These are phyloP conservation scores for Castor canadensis DNA, from an alignment of 2,113 vertebrate species.

Conservation along the genomic window DNA sequence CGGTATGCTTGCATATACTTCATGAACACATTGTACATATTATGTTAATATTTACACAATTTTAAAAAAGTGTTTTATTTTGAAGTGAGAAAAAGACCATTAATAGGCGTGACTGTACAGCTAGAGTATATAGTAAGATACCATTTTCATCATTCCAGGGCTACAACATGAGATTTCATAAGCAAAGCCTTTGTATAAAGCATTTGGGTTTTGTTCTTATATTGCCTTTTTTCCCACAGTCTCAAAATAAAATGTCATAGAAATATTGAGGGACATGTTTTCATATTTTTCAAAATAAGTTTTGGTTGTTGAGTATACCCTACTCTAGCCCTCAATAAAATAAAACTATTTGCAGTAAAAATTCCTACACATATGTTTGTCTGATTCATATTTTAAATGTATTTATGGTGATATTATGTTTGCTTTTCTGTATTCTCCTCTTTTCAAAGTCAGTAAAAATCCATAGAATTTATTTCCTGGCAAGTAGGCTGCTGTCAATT, in stretches of 20 bases:
- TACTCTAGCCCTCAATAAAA: not conserved
- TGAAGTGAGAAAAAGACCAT: slow-evolving; percentile 56
- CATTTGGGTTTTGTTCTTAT: not conserved
- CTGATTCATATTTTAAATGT: slow-evolving; percentile 49
- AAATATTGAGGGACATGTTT: slow-evolving; percentile 39
- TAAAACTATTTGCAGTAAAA: not conserved
- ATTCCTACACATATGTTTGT: not conserved
- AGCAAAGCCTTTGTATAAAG: slow-evolving; percentile 21
- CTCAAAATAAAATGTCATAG: slow-evolving; percentile 41
- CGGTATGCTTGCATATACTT: slow-evolving; percentile 72
- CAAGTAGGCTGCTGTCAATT: slow-evolving; percentile 56
- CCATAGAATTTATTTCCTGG: slow-evolving; percentile 64
- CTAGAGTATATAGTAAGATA: slow-evolving; percentile 67
- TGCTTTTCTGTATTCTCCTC: not conserved
- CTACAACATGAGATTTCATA: slow-evolving; percentile 52
- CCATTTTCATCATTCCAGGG: slow-evolving; percentile 35
- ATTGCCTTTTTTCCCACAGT: not conserved
- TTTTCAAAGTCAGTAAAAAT: slow-evolving; percentile 55
- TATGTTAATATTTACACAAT: slow-evolving; percentile 80
- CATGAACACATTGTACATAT: slow-evolving; percentile 81
- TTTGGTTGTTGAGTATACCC: not conserved
- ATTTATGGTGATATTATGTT: not conserved
- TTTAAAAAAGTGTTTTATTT: slow-evolving; percentile 77
- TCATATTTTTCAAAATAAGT: slow-evolving; percentile 64
- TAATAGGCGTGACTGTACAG: slow-evolving; percentile 71